Evolutionary conservation across 2,797 vertebrate genomes (phyloP).

Genomic region (Thalassophryne amazonica): DNA sequence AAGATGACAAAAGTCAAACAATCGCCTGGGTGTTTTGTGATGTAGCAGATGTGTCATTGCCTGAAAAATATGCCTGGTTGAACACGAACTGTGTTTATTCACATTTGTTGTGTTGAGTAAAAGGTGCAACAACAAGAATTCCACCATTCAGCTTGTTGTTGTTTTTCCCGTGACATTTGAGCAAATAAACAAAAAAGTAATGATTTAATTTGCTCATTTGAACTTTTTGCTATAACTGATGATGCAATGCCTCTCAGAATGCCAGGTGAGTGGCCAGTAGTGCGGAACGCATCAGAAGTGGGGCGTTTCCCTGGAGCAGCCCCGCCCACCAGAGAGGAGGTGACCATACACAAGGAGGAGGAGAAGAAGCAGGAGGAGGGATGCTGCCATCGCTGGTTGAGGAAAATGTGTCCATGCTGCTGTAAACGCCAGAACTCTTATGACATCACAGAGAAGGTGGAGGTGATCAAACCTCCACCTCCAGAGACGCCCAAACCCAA

Average conservation of each 20-base stretch:
- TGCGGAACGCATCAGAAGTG: constrained; percentile 54
- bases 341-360: constrained; percentile 52
- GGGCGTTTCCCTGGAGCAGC: constrained; percentile 72
- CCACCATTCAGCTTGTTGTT: too few species aligned
- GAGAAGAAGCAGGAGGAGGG: constrained; percentile 59
- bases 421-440: constrained; percentile 53
- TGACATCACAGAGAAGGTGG: constrained; percentile 54
- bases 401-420: constrained; percentile 73
- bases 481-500: constrained; percentile 35
- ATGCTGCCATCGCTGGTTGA: constrained; percentile 63
- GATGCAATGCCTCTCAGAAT: constrained; percentile 68
- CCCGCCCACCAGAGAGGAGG: constrained; percentile 60
- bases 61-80: too few species aligned
- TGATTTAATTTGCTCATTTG: too few species aligned
- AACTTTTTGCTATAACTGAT: too few species aligned
- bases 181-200: background rate
- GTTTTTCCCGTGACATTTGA: too few species aligned
- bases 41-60: too few species aligned
- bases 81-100: too few species aligned
- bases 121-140: too few species aligned
- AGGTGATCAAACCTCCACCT: constrained; percentile 14
- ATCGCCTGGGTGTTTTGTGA: too few species aligned
- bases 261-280: constrained; percentile 63
- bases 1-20: too few species aligned
- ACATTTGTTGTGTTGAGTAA: too few species aligned